Evolutionary conservation across 2,113 vertebrate species (phyloP), one percentile per base, ranked within the genome.

Genomic region (Phyllostomus hastatus): DNA sequence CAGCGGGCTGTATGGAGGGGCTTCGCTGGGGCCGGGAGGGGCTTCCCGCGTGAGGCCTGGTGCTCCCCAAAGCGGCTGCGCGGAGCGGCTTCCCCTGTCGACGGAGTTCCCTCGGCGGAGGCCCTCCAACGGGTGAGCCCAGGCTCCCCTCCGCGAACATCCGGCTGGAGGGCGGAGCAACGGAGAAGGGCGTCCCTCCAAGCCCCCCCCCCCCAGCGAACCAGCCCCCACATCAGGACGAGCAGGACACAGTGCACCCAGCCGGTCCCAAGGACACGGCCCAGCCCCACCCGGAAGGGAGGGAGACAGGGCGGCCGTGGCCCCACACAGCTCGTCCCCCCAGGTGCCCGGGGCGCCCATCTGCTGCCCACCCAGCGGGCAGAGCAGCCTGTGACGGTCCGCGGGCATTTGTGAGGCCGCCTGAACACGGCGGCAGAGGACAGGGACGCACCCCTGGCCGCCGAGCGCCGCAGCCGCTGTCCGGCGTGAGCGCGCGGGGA

Each of bases 81-180:
- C 0, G 17, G 22, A 0, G 20, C 33, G 10, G 43, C 15, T 7
- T 15, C 0, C 4, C 54, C 14, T 20, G 4, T 15, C 10, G 12
- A 28, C 3, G 17, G 50, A 8, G 22, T 24, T 15, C 66, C 43
- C 20, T 16, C 33, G 46, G 17, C 33, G 22, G 26, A 35, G 0
- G 1, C 46, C 69, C 2, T 9, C 14, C 7, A 2, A 0, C 0
- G 1, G n/a, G 19, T 3, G 5, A 10, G 33, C 50, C 48, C 5
- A 26, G 35, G 20, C 50, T 64, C 61, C 33, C 57, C 22, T 4
- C 6, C 38, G 38, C 4, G 4, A 54, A 22, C 0, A 22, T 1
- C 48, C 15, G 10, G 9, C 1, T 10, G 28, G 9, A 41, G 75
- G 57, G 69, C 17, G n/a, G 22, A 43, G 7, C 2, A 22, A 12